Conservation (phyloP, 2,113 vertebrate genomes). For the Sylvilagus bachmani region DNA sequence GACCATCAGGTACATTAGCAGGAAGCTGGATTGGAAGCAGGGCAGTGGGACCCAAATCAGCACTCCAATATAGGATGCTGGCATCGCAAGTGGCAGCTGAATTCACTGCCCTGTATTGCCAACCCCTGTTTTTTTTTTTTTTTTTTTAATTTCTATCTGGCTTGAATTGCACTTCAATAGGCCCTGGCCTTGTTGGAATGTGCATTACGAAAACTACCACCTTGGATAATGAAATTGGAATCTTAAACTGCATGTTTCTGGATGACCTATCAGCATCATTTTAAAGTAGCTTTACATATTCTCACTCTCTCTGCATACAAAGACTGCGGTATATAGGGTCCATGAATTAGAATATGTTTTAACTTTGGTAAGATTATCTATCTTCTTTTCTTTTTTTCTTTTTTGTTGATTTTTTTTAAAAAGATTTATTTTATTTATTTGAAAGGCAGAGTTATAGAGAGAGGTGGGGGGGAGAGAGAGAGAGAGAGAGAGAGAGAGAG, state of each 20-base stretch:
- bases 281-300: constrained; percentile 49
- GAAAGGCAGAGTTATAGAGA: too few relatives aligned
- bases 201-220: constrained; percentile 41
- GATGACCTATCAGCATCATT: not conserved
- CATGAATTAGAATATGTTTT: constrained; percentile 57
- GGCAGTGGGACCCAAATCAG: too few relatives aligned
- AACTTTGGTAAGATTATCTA: constrained; percentile 7
- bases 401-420: too few relatives aligned
- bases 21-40: too few relatives aligned
- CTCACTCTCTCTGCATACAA: not conserved
- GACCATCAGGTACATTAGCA: too few relatives aligned
- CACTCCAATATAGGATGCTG: too few relatives aligned
- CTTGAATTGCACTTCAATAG: constrained; percentile 43
- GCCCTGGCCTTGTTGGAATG: constrained; percentile 54
- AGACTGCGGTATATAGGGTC: not conserved
- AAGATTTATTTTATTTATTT: too few relatives aligned
- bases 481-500: too few relatives aligned
- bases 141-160: constrained; percentile 58
- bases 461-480: too few relatives aligned
- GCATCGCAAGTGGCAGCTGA: too few relatives aligned
- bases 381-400: not conserved
- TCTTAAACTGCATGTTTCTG: constrained; percentile 45
- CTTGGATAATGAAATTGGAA: constrained; percentile 63
- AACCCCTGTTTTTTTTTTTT: too few relatives aligned
- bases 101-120: too few relatives aligned